Base-by-base conservation (phyloP, 2,888 invertebrate species). In the Kryphioiulus occultus region DNA sequence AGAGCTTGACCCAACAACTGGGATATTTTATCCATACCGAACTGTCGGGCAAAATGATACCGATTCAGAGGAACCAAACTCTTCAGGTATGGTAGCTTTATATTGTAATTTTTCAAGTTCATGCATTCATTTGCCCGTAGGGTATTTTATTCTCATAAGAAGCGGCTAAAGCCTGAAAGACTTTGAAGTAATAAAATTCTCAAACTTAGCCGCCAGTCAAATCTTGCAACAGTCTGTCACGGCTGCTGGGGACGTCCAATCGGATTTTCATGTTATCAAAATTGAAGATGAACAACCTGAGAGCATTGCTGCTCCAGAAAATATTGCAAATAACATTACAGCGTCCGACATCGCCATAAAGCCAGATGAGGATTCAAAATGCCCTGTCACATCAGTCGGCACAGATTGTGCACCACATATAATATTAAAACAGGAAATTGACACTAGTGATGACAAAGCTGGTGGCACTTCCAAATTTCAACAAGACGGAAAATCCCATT, bases 1-100 rank as follows among this genome's bases (percentile, higher is more conserved):
- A 26, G 88, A 88, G 78, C 86, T 89, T 32, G 89, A 89, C 88
- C 89, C 89, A n/a, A 85, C 87, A 78, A 89, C 89, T 17, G 89
- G 89, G n/a, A 85, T 88, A 30, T 89, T 89, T 88, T 88, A 87
- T 42, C 88, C 88, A 1, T 84, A 44, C 30, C 44, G n/a, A 86
- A 35, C 42, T 78, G 78, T 9, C 12, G 10, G 15, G 4, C 78
- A 78, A 26, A 15, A 30, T 26, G 30, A 78, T 26, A 7, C 78
- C 39, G 15, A 12, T 26, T 26, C 10, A 26, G 22, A 15, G 2
- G 42, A 44, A 44, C 39, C 39, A 15, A 85, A 22, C 12, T 10
- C 39, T 22, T 35, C 39, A 5, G 44, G 85, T 85, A 15, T 22
- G 39, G 10, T 44, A 44, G 10, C 44, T 35, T 35, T 10, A 44